phyloP scores from a whole-genome alignment of 2,888 invertebrate genomes.

The Carpatolechia fugitivella region DNA sequence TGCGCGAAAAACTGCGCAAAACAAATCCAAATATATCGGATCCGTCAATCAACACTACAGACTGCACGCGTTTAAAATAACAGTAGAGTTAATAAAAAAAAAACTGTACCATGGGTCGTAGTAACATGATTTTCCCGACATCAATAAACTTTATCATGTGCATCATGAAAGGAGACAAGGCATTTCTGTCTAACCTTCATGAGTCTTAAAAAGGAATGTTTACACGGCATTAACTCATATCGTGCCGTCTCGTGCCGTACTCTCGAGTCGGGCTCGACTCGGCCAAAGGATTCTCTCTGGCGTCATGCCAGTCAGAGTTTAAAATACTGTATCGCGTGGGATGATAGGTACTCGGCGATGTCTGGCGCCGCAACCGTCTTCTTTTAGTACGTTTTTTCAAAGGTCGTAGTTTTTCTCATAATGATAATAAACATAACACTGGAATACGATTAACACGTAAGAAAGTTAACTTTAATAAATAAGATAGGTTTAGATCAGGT shows the following conservation, averaged over 20 bases:
- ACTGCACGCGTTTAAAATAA: no score
- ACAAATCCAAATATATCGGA: no score
- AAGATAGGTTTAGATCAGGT: no score
- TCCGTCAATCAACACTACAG: no score
- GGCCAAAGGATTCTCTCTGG: conserved; percentile 42
- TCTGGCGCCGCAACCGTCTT: conserved; percentile 22
- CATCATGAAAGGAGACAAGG: neutral
- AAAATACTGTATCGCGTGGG: conserved; percentile 56
- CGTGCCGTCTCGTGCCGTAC: neutral
- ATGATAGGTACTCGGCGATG: conserved; percentile 27
- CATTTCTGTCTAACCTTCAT: conserved; percentile 26
- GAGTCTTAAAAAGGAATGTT: conserved; percentile 56
- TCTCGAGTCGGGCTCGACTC: conserved; percentile 24
- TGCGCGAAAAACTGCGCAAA: no score
- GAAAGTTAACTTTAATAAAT: no score
- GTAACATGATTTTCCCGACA: neutral
- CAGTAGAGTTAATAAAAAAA: no score
- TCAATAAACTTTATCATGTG: neutral
- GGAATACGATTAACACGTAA: no score
- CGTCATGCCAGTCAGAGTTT: conserved; percentile 54
- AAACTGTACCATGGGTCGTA: no score
- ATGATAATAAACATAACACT: no score
- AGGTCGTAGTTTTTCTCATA: conserved; percentile 25
- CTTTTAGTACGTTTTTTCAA: conserved; percentile 20
- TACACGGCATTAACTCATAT: conserved; percentile 53